Evolutionary conservation across 2,888 invertebrate genomes (phyloP), one percentile per base, ranked within the genome.

Genomic region (Pasiphila rectangulata): DNA sequence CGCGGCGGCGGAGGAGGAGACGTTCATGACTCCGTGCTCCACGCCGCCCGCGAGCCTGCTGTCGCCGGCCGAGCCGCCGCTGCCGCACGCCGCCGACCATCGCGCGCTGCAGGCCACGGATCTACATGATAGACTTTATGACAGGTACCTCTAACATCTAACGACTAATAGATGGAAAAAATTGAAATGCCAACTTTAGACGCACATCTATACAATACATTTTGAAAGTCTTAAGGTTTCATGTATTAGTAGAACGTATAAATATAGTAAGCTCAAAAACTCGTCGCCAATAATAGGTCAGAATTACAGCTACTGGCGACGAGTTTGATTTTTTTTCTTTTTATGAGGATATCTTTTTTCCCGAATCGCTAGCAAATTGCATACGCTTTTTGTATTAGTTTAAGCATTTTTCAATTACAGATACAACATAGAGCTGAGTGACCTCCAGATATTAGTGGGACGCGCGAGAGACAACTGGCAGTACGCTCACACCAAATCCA

Each of bases 391-490:
- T n/a, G n/a, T n/a, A n/a, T n/a, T n/a, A n/a, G n/a, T n/a, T n/a
- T n/a, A n/a, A n/a, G n/a, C n/a, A n/a, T 9, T 24, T 10, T 10
- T 3, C 1, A 7, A 12, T 29, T n/a, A 7, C 73, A 93, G 93
- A 71, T 97, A 94, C 68, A 90, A 90, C 25, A 91, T 97, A 35
- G 94, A 95, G 72, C 86, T 97, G 58, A 94, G 94, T 38, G 96
- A 96, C 64, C 81, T 94, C 59, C 96, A 98, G 84, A 93, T 98
- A 39, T 83, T 98, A 57, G 95, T 97, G 36, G 97, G 97, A 0
- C 94, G 94, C 73, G 94, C 94, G 21, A 94, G 94, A 55, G 97
- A 98, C 72, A 95, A 96, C 79, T 97, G 96, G 95, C 93, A 94
- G 64, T 95, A 95, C 70, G 96, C 96, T 1, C 94, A 96, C 66